Conservation (phyloP, 2,888 invertebrate genomes). For the Epinotia bilunana region DNA sequence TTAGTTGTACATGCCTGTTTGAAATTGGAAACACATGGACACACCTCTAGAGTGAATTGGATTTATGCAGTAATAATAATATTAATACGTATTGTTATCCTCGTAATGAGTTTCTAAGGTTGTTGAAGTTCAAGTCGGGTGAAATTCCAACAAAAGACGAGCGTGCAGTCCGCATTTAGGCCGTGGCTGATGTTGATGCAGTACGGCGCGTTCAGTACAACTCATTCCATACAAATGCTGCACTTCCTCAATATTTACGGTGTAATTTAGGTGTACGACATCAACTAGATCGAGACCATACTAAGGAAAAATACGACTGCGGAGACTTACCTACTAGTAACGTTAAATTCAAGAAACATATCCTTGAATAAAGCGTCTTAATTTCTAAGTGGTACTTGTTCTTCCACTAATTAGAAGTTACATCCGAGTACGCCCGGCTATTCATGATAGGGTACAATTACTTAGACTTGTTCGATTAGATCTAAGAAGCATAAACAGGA, state of each 20-base stretch:
- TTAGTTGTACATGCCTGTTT: not conserved
- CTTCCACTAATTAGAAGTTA: slow-evolving; percentile 12
- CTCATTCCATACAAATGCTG: not conserved
- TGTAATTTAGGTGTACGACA: not conserved
- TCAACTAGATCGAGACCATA: not conserved
- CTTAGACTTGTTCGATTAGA: slow-evolving; percentile 19
- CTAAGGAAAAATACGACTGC: not conserved
- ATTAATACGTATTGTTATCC: not conserved
- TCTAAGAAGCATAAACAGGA: slow-evolving; percentile 26
- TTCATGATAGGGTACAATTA: slow-evolving; percentile 24
- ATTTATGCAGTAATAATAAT: too few relatives aligned
- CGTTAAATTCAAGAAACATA: not conserved
- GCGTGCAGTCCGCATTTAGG: not conserved
- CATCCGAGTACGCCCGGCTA: not conserved
- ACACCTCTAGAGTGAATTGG: not conserved
- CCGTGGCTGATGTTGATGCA: not conserved
- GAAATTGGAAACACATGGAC: not conserved
- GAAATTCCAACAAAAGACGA: not conserved
- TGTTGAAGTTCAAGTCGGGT: too few relatives aligned
- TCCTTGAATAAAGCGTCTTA: not conserved
- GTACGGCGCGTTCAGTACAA: not conserved
- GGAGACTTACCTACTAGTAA: not conserved
- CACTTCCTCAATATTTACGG: not conserved
- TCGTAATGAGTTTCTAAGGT: not conserved
- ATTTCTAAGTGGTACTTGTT: slow-evolving; percentile 10